phyloP scores from a whole-genome alignment of 2,113 vertebrate genomes.

The Boulengerochromis microlepis region DNA sequence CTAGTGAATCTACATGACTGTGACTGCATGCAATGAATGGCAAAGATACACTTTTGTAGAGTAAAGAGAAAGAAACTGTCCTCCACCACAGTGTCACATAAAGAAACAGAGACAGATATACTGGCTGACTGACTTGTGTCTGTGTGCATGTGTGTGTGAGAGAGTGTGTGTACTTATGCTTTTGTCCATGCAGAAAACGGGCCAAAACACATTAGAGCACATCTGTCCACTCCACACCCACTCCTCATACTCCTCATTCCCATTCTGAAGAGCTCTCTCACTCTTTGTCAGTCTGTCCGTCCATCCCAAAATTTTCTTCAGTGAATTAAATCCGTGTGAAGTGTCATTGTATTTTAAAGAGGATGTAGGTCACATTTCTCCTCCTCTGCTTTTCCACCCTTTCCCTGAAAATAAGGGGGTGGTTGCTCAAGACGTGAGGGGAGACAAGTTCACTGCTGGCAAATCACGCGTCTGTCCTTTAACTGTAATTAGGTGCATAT shows the following conservation, averaged over 20 bases:
- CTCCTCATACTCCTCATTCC: conserved; percentile 53
- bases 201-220: conserved; percentile 69
- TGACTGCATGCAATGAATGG: background rate
- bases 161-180: background rate
- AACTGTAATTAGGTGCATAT: background rate
- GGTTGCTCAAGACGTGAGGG: background rate
- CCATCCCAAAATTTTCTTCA: conserved; percentile 5
- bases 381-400: background rate
- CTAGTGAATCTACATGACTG: background rate
- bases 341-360: background rate
- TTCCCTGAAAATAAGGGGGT: background rate
- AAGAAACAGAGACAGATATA: conserved; percentile 4
- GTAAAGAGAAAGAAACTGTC: background rate
- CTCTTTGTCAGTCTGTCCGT: background rate
- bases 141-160: background rate
- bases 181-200: conserved; percentile 47
- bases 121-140: background rate
- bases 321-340: background rate
- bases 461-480: background rate
- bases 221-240: conserved; percentile 62
- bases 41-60: background rate
- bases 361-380: background rate
- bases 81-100: background rate
- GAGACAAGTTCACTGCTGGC: background rate
- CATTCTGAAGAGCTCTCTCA: conserved; percentile 41